Conservation (phyloP, 2,113 vertebrate genomes). For the Myiopsitta monachus region DNA sequence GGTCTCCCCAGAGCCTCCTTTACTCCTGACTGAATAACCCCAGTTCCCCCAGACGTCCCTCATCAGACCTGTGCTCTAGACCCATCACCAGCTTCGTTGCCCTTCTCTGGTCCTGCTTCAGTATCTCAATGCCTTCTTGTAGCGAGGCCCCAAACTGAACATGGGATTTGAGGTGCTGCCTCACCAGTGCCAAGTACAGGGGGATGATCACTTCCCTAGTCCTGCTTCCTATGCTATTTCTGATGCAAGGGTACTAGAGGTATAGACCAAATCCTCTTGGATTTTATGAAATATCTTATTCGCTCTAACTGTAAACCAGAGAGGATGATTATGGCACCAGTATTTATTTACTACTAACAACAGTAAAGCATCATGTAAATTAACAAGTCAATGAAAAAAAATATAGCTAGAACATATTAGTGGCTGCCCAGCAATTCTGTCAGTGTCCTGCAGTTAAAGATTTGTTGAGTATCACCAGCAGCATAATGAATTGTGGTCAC, state of each 20-base stretch:
- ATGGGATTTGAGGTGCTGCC: rapidly evolving
- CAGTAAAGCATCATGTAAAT: background rate
- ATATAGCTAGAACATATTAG: background rate
- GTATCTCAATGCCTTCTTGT: background rate
- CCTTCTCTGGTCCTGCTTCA: background rate
- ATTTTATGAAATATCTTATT: background rate
- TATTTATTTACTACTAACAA: background rate
- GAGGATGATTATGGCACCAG: background rate
- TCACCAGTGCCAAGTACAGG: background rate
- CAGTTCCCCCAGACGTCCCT: background rate
- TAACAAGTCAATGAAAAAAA: background rate
- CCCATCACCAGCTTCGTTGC: rapidly evolving
- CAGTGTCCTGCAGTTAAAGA: background rate
- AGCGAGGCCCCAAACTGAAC: background rate
- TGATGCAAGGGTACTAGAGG: background rate
- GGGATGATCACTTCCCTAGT: background rate
- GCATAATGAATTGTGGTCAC: background rate
- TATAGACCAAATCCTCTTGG: background rate
- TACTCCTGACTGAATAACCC: background rate
- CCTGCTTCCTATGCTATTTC: background rate
- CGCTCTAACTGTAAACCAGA: background rate
- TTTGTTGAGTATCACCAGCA: background rate
- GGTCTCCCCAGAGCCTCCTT: background rate
- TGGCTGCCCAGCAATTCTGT: background rate
- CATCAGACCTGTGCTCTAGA: background rate